Evolutionary conservation across 2,797 vertebrate species (phyloP), one percentile per base, ranked within the genome.

Genomic region (Sciurus vulgaris): DNA sequence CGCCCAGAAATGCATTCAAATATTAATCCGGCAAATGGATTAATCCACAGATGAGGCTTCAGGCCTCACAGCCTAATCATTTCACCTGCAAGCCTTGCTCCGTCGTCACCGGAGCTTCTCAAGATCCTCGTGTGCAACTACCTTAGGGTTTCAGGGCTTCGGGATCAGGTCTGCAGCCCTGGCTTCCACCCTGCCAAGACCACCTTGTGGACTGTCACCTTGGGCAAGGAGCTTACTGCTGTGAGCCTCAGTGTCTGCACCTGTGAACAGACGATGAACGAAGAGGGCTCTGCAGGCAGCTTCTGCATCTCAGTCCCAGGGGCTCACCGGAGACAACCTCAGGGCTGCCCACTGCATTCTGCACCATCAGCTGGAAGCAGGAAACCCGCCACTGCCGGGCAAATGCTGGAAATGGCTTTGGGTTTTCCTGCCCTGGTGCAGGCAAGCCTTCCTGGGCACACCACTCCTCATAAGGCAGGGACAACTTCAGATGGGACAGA

Each of bases 191-290:
- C 20, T 38, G 63, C 20, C 13, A 7, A 20, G 67, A 24, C 24
- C 20, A 17, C 12, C 61, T 56, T 33, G 24, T 51, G 22, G 15
- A 3, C 9, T 2, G 18, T 3, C 22, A 49, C 12, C 59, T 47
- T 13, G 0, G 5, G 22, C 24, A n/a, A 20, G 0, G 9, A 6
- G n/a, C 18, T 11, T 5, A 6, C 33, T 13, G 3, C 12, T 33
- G 13, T n/a, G 22, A 35, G 47, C 44, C 26, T 30, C 7, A 22
- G 3, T 24, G 51, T 44, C 59, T 69, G 26, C 11, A 28, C 3
- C 10, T 69, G n/a, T 22, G 6, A 44, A 28, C 6, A 5, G 54
- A 24, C 11, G 47, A 67, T 3, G 22, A 5, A 2, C 7, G 10
- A 44, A 13, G 13, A 11, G 5, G n/a, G 44, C 33, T 51, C 38